Evolutionary conservation across 2,888 invertebrate species (phyloP), one percentile per base, ranked within the genome.

Genomic region (Creontiades dilutus): DNA sequence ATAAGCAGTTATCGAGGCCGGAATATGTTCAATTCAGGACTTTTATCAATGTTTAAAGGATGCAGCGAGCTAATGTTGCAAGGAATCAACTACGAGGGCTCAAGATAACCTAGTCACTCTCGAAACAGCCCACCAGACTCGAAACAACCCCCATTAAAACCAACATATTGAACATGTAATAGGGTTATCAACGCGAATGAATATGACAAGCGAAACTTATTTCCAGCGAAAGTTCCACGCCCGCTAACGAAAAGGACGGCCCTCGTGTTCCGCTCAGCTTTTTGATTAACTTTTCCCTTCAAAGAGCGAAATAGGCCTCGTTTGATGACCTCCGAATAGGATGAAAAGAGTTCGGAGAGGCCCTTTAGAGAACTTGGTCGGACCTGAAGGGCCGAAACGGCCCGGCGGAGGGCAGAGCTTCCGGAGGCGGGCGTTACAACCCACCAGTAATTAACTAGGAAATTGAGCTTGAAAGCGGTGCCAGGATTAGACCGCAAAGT

Each of bases 381-480:
- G 16, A 61, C 61, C 19, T 16, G 61, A 19, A 16, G 61, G 19
- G 61, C 61, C 61, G 19, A 68, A 68, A 68, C 68, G 68, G 23
- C 68, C n/a, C 37, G 37, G 37, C 37, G 19, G 23, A 68, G 68
- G 68, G 61, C 61, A 61, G 61, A 68, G 68, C 68, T 68, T 68
- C 68, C 68, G 68, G 68, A 19, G 61, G 61, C 27, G 76, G 37
- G 16, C 16, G 46, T 5, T 52, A 82, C 82, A 82, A 82, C 46
- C 52, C 52, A 23, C 23, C 28, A 55, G 82, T 82, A 82, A 82
- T 82, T 82, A 82, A 82, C 52, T 27, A 14, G 52, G 82, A 82
- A 82, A 82, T 82, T 82, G 82, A 52, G 82, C 82, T 55, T 82
- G 82, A 82, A 82, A 82, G 82, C 82, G 48, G 52, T 48, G 52